These are phyloP conservation scores for Merops nubicus DNA, from an alignment of 2,113 vertebrate genomes.

Conservation along the genomic window DNA sequence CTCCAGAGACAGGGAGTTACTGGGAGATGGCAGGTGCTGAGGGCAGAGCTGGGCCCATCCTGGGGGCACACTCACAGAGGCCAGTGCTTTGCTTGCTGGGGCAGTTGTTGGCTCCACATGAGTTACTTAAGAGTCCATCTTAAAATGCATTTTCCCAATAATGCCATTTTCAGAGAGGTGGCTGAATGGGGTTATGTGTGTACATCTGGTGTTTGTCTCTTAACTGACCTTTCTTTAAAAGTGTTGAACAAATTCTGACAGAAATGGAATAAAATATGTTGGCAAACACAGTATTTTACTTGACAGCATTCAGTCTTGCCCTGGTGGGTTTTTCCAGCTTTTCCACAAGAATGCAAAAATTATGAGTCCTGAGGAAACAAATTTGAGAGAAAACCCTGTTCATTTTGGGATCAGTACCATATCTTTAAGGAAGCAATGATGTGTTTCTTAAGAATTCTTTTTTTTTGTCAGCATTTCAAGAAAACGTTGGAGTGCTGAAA, in stretches of 20 bases:
- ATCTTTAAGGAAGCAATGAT: background rate
- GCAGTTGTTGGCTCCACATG: background rate
- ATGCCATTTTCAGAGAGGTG: background rate
- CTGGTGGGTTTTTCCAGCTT: background rate
- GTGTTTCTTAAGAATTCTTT: background rate
- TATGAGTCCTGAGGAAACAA: background rate
- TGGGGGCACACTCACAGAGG: rapidly evolving
- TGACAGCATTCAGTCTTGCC: background rate
- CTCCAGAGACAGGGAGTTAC: background rate
- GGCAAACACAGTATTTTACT: background rate
- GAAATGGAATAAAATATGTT: background rate
- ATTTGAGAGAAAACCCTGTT: background rate
- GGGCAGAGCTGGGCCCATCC: background rate
- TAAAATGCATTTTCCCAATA: background rate
- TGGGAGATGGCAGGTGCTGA: rapidly evolving
- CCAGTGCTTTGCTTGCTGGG: rapidly evolving
- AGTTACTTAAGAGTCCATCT: background rate
- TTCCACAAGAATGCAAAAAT: background rate
- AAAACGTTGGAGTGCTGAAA: background rate
- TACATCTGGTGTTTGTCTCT: background rate
- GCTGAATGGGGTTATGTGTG: background rate
- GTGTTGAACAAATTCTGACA: background rate
- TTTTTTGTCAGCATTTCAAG: background rate
- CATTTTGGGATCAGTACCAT: background rate
- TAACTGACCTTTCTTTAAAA: background rate